Evolutionary conservation across 1,140 invertebrate genomes (phyloP).

Genomic region (Trichoplusia ni): DNA sequence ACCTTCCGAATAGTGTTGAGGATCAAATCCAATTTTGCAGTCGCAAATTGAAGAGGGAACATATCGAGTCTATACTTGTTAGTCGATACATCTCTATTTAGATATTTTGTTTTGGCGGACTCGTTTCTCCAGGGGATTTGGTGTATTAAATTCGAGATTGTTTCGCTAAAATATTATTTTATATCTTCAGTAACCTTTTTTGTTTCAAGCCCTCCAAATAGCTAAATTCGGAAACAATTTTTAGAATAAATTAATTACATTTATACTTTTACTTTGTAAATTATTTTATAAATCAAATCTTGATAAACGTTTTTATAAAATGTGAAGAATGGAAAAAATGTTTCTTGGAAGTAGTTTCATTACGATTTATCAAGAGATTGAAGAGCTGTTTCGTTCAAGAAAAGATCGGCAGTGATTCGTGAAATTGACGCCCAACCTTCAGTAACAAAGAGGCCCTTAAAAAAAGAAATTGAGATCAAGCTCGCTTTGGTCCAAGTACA

Average conservation of each 20-base stretch:
- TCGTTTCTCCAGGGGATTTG: background rate
- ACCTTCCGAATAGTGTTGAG: conserved; percentile 51
- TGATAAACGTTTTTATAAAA: too few relatives aligned
- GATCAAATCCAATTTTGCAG: conserved; percentile 56
- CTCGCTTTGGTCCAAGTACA: too few relatives aligned
- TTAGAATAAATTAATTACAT: too few relatives aligned
- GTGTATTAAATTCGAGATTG: background rate
- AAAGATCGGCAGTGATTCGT: conserved; percentile 5
- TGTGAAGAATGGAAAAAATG: too few relatives aligned
- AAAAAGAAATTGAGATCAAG: conserved; percentile 3
- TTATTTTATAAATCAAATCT: too few relatives aligned
- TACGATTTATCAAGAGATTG: background rate
- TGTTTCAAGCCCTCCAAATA: too few relatives aligned
- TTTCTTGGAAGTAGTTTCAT: background rate
- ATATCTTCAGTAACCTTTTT: too few relatives aligned
- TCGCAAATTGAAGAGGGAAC: conserved; percentile 57
- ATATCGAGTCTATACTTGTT: conserved; percentile 30
- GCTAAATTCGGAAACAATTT: too few relatives aligned
- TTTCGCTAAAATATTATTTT: background rate
- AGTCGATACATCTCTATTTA: conserved; percentile 20
- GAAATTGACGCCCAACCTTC: background rate
- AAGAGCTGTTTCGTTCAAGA: conserved; percentile 2
- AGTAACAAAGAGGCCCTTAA: background rate
- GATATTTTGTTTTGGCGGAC: conserved; percentile 13
- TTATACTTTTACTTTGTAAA: too few relatives aligned